phyloP scores from a whole-genome alignment of 2,797 vertebrate genomes.

The Premnoplex brunnescens region DNA sequence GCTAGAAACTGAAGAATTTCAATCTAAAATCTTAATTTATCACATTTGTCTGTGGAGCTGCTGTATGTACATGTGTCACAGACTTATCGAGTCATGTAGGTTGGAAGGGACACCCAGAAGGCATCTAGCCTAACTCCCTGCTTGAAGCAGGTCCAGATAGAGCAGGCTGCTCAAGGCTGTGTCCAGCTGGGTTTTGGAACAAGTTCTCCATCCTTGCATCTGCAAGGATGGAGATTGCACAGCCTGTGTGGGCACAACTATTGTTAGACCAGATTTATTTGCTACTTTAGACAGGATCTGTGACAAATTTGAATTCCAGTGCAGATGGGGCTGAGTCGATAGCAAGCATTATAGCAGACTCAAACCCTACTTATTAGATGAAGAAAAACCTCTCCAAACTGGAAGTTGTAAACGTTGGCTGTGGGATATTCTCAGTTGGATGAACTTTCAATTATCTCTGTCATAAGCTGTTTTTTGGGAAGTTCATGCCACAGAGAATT shows the following conservation, averaged over 20 bases:
- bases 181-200: background rate
- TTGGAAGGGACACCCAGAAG: background rate
- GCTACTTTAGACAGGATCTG: background rate
- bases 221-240: background rate
- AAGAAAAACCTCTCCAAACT: background rate
- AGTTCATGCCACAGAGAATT: background rate
- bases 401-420: background rate
- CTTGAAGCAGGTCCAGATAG: background rate
- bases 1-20: background rate
- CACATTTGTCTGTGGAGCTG: background rate
- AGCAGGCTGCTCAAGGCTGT: background rate
- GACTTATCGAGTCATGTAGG: background rate
- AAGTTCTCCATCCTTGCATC: background rate
- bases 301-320: background rate
- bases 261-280: background rate
- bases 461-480: background rate
- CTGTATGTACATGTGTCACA: background rate
- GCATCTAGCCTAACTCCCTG: background rate
- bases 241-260: background rate
- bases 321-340: background rate
- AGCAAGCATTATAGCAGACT: background rate
- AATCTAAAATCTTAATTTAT: background rate
- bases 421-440: slow-evolving; percentile 6
- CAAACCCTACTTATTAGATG: background rate
- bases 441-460: slow-evolving; percentile 31